Percentiles rank a stretch among this genome's conserved stretches.
These are phyloP conservation scores for Lottia scabra DNA, from an alignment of 2,888 invertebrate species.

Conservation along the genomic window DNA sequence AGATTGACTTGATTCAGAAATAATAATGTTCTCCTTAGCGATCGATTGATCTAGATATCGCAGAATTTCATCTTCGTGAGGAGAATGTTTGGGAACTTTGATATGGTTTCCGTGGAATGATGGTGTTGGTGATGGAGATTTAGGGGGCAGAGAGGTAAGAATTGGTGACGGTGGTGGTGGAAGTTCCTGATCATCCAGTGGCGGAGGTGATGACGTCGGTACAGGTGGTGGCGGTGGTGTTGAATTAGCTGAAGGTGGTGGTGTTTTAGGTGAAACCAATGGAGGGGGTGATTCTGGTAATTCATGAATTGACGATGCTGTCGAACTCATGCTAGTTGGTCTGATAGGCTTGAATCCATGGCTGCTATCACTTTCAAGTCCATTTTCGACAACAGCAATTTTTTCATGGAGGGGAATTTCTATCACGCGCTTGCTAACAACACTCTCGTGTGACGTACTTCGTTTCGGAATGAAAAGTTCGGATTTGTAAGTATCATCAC, in stretches of 20 bases:
- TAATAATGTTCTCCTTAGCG: constrained; percentile 5
- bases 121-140: not conserved
- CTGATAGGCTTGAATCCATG: not conserved
- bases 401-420: not conserved
- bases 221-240: constrained; percentile 11
- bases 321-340: not conserved
- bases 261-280: not conserved
- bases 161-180: constrained; percentile 13
- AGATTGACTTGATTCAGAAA: constrained; percentile 4
- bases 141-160: not conserved
- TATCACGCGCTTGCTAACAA: not conserved
- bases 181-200: not conserved
- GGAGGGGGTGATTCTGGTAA: not conserved
- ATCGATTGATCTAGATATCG: constrained; percentile 15
- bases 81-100: not conserved
- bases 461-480: not conserved
- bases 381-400: not conserved
- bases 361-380: not conserved
- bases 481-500: not conserved
- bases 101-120: not conserved
- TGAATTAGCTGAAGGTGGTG: not conserved
- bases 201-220: constrained; percentile 9
- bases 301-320: not conserved
- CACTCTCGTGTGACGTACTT: not conserved
- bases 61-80: constrained; percentile 11